Base-by-base conservation (phyloP, 2,113 vertebrate species). In the Myotis davidii region DNA sequence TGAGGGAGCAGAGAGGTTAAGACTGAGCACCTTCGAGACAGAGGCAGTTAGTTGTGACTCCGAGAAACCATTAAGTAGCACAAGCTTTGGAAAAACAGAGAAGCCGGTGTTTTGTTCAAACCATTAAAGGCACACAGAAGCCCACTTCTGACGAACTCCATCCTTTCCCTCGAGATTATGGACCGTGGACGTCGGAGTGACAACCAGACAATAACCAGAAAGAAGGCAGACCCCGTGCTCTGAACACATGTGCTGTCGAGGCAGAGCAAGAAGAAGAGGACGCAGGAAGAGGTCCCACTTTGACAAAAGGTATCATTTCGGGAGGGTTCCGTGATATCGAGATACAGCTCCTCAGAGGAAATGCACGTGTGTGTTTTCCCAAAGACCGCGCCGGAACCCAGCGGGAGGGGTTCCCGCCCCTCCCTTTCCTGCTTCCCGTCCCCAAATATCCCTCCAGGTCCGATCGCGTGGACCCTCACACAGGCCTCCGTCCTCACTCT, bases 41-140 rank as follows among this genome's bases (percentile, higher is more conserved):
- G 78, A 70, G 34, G 8, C 14, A 79, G 69, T 85, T 77, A 90
- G 69, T 82, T 84, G 21, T 83, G 87, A 25, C 50, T 45, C 52
- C 76, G 29, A 48, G n/a, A 82, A 73, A 20, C 74, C 0, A 5
- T 64, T 91, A 94, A 79, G 34, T 32, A 84, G 32, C 11, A 12
- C 3, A 77, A 94, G 83, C 34, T 89, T 96, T 78, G n/a, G 54
- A 48, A 90, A 90, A 93, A 50, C 0, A 86, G 42, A 84, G 74
- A 76, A 84, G 64, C 27, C 52, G 54, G 48, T 52, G 29, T 78
- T 91, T 90, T 76, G 96, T 96, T 97, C 82, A 94, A 92, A 94
- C 77, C 2, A 0, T 32, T 92, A 97, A 93, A 65, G 48, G 96
- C 90, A 84, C 50, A 90, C 82, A 7, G 82, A 88, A 76, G 29